Evolutionary conservation across 2,888 invertebrate species (phyloP), one percentile per base, ranked within the genome.

Genomic region (Rhopalosiphum nymphaeae): DNA sequence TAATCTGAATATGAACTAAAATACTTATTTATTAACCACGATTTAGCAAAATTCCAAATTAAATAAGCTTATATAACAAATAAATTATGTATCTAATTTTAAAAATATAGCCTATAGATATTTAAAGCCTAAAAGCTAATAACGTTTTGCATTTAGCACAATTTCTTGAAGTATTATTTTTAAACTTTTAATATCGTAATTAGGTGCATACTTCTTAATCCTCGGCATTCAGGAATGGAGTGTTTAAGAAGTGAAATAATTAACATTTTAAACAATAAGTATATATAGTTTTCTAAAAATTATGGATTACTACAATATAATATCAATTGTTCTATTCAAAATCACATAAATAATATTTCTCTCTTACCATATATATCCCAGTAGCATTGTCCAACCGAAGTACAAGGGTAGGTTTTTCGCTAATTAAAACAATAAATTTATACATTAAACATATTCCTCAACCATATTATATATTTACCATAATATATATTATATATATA

Each of bases 301-400:
- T 67, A 67, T 67, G 16, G 16, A 67, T 36, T n/a, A 36, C n/a
- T 36, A 67, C 67, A 67, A 67, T 16, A 67, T n/a, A 67, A 16
- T 67, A n/a, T 67, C n/a, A 67, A 36, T 67, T 67, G 67, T n/a
- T n/a, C n/a, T n/a, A 67, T 67, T 67, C n/a, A n/a, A 67, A 67
- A n/a, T 67, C n/a, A 67, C 16, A 67, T n/a, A 0, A 67, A n/a
- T n/a, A n/a, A n/a, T 67, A n/a, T 16, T 61, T 67, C 67, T 67
- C 5, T n/a, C 67, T 67, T 67, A n/a, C 16, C n/a, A 16, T 67
- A 2, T 25, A 16, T 67, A 67, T 2, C 4, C n/a, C 53, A 13
- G 49, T 53, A 16, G 16, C 16, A n/a, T n/a, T 67, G 1, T n/a
- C n/a, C n/a, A 67, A n/a, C 7, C n/a, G 1, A 67, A 67, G 16